A percentile compares a stretch with the other conserved stretches of the same genome.
Conservation (phyloP, 1,140 invertebrate genomes). For the Paracyclopina nana region DNA sequence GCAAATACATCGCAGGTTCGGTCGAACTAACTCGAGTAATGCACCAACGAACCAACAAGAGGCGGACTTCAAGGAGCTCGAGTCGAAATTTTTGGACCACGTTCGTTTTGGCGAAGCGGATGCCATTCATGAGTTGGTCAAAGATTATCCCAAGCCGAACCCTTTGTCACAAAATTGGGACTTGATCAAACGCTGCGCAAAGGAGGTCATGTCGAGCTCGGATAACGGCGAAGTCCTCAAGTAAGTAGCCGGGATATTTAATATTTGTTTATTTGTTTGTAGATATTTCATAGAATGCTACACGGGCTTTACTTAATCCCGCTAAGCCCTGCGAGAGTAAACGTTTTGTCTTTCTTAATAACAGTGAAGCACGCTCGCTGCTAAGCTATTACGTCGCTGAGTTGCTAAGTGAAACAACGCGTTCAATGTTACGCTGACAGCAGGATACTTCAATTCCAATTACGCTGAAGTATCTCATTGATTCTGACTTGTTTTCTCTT, state of each 20-base stretch:
- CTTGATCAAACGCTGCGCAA: constrained; percentile 3
- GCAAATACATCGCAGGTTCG: too few species aligned
- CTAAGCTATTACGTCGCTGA: neutral
- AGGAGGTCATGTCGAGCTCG: too few species aligned
- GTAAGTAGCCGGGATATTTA: neutral
- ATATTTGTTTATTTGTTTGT: neutral
- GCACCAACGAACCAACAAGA: too few species aligned
- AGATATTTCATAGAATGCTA: neutral
- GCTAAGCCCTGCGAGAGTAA: neutral
- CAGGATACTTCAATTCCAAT: neutral
- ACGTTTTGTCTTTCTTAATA: neutral
- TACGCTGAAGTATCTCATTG: too few species aligned
- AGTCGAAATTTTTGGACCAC: neutral
- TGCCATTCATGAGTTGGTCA: neutral
- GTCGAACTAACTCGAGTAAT: too few species aligned
- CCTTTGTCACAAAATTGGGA: constrained; percentile 13
- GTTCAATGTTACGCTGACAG: neutral
- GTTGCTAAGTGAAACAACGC: neutral
- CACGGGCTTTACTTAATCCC: neutral
- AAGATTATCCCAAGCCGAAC: neutral
- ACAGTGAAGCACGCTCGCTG: neutral
- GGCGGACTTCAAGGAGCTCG: too few species aligned
- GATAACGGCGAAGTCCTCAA: neutral
- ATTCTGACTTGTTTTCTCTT: too few species aligned
- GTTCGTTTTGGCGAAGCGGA: neutral